Evolutionary conservation across 23 tunicate genomes (phyloP), one percentile per base, ranked within the genome.

Genomic region (Pegea sp.): DNA sequence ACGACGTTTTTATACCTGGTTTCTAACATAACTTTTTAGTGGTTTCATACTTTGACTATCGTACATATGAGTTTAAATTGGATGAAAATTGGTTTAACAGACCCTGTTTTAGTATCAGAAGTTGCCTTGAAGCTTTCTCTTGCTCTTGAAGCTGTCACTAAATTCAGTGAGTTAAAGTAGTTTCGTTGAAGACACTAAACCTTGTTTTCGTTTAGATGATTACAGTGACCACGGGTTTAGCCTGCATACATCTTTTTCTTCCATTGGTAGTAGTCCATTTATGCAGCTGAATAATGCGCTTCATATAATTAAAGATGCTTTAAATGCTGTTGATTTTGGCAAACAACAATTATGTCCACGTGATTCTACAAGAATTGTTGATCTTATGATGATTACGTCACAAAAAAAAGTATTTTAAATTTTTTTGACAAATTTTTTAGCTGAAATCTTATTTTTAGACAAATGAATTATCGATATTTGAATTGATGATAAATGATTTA

Each of bases 1-100:
- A 56, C 26, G 43, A 4, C 25, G 6, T 46, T 55, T 0, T 38
- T 58, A 0, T 66, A n/a, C n/a, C n/a, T n/a, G n/a, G n/a, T n/a
- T n/a, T n/a, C n/a, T n/a, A n/a, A n/a, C n/a, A n/a, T n/a, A n/a
- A n/a, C n/a, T n/a, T n/a, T 59, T 6, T 44, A 80, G 74, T 80
- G 93, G 93, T 33, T 80, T 33, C 93, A 80, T 48, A 49, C 71
- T 31, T 58, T 80, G 50, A 70, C 63, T 13, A 61, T 84, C 31
- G 72, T 84, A 13, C 80, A 84, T 27, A 48, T 71, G 24, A 42
- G 72, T 2, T 58, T 84, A 16, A 30, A 63, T 13, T 74, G 84
- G 84, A 49, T 66, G 33, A 76, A 66, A 24, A 69, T 84, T n/a
- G 69, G 70, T 25, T 24, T 61, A 21, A 72, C 73, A 18, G 95